These are phyloP conservation scores for Drosophila dunni DNA, from an alignment of 1,140 invertebrate species.

Conservation along the genomic window DNA sequence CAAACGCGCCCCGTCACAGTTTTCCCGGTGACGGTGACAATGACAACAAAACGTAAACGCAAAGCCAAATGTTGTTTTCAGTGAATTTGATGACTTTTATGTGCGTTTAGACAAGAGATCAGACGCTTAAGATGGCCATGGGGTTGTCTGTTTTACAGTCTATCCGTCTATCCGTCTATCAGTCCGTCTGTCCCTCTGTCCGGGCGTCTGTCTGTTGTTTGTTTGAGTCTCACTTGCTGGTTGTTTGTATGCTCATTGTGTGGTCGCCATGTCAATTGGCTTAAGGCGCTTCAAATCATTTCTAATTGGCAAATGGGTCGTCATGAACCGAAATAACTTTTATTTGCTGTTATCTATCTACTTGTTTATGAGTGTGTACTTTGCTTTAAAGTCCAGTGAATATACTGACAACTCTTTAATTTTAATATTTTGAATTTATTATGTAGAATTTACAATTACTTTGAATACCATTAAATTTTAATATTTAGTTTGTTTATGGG, in stretches of 20 bases:
- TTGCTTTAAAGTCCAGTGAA: no score
- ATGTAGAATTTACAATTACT: no score
- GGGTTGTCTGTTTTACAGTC: constrained; percentile 54
- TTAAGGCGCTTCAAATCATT: constrained; percentile 77
- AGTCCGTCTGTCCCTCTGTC: constrained; percentile 23
- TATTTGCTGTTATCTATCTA: not conserved
- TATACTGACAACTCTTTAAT: no score
- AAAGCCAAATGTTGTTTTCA: constrained; percentile 84
- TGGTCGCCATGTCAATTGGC: constrained; percentile 71
- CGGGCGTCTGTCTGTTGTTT: constrained; percentile 16
- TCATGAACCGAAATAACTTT: constrained; percentile 5
- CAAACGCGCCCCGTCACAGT: constrained; percentile 38
- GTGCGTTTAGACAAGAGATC: constrained; percentile 80
- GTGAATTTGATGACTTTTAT: constrained; percentile 84
- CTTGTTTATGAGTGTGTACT: no score
- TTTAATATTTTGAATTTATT: no score
- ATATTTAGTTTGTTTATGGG: no score
- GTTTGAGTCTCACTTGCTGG: constrained; percentile 1
- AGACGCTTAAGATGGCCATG: constrained; percentile 81
- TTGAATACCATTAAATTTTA: no score
- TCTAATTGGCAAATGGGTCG: constrained; percentile 65
- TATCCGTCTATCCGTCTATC: constrained; percentile 25
- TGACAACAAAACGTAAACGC: constrained; percentile 77
- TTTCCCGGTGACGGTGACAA: constrained; percentile 69
- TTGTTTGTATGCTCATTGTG: constrained; percentile 37